Percentiles rank a stretch among this genome's conserved stretches.
Evolutionary conservation across 92 coral and sea anemone genomes (phyloP).

Genomic region (Phymanthus crucifer): DNA sequence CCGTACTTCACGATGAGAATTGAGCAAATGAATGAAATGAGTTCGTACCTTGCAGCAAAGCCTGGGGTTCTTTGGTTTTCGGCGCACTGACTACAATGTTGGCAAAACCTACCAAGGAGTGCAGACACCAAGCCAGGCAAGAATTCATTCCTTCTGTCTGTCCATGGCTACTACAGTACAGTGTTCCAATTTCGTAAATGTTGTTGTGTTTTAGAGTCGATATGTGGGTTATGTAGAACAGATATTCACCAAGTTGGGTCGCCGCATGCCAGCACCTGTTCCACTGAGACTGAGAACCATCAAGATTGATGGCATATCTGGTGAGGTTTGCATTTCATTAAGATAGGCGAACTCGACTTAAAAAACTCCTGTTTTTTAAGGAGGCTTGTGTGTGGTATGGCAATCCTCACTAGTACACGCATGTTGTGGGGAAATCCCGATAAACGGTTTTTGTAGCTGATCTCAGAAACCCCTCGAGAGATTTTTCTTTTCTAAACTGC

Average conservation of each 20-base stretch:
- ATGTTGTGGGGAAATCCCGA: too few species aligned
- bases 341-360: too few species aligned
- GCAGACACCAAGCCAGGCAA: constrained; percentile 96
- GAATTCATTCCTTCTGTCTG: too few species aligned
- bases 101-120: constrained; percentile 92
- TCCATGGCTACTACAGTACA: too few species aligned
- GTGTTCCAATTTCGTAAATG: neutral
- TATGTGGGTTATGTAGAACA: constrained; percentile 93
- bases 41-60: constrained; percentile 66
- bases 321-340: constrained; percentile 38
- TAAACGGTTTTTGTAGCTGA: too few species aligned
- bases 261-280: constrained; percentile 82
- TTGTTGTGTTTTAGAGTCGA: constrained; percentile 66
- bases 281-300: constrained; percentile 75
- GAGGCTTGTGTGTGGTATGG: too few species aligned
- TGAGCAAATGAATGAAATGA: too few species aligned
- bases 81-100: constrained; percentile 91
- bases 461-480: too few species aligned
- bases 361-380: too few species aligned
- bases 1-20: too few species aligned
- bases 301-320: constrained; percentile 92
- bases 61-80: constrained; percentile 90
- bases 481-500: too few species aligned
- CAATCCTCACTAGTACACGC: too few species aligned
- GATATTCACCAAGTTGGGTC: constrained; percentile 77